These are phyloP conservation scores for Thaumetopoea pityocampa DNA, from an alignment of 1,140 invertebrate genomes.

Conservation along the genomic window DNA sequence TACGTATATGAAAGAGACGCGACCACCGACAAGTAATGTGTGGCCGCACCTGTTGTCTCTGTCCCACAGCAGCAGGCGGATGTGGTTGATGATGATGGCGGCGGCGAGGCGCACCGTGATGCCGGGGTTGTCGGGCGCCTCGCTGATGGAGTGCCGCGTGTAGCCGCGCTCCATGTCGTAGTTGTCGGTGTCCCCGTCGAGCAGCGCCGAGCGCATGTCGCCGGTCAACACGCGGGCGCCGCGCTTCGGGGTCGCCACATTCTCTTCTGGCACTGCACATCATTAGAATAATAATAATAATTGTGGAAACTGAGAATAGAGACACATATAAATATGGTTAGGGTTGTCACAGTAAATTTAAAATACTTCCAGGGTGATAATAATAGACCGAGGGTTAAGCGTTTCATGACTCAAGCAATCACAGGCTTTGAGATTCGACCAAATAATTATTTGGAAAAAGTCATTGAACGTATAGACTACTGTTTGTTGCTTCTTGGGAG, in stretches of 20 bases:
- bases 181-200: conserved; percentile 91
- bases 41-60: conserved; percentile 87
- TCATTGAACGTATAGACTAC: too few species aligned
- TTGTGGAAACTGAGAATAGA: too few species aligned
- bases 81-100: conserved; percentile 95
- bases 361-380: too few species aligned
- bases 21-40: too few species aligned
- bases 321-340: not conserved
- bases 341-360: too few species aligned
- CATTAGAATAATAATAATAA: not conserved
- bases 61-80: conserved; percentile 96
- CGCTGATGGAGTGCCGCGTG: conserved; percentile 94
- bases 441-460: too few species aligned
- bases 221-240: conserved; percentile 90
- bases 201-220: conserved; percentile 89
- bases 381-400: too few species aligned
- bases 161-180: conserved; percentile 96
- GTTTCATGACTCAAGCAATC: too few species aligned
- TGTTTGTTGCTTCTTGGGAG: too few species aligned
- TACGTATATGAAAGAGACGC: too few species aligned
- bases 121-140: conserved; percentile 81
- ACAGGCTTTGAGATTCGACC: too few species aligned
- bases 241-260: conserved; percentile 87
- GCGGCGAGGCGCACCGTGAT: conserved; percentile 93
- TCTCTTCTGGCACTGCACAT: conserved; percentile 88